Percentiles rank a stretch among this genome's conserved stretches.
Conservation (phyloP, 2,113 vertebrate species). For the Cnemophilus loriae region DNA sequence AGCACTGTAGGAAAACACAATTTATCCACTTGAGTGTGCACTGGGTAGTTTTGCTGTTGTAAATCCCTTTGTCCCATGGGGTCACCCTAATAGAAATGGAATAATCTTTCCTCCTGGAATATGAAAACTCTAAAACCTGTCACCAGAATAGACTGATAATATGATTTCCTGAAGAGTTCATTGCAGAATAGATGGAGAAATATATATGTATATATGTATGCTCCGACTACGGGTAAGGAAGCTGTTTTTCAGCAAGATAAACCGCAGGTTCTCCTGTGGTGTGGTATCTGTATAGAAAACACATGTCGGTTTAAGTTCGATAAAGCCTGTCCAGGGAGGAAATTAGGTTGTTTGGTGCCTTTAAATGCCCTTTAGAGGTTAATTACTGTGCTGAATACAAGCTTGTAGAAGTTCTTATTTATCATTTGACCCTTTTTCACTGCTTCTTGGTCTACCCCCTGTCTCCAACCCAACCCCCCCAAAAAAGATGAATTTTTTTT, state of each 20-base stretch:
- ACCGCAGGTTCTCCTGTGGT: neutral
- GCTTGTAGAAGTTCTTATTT: neutral
- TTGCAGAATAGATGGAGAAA: neutral
- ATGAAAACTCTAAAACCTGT: neutral
- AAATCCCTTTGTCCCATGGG: neutral
- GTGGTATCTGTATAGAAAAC: neutral
- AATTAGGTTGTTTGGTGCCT: neutral
- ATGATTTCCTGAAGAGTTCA: neutral
- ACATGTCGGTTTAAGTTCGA: neutral
- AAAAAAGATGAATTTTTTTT: neutral
- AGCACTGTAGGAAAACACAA: neutral
- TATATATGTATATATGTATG: rapidly evolving
- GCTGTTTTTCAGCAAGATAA: neutral
- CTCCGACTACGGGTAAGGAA: neutral
- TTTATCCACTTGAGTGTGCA: neutral
- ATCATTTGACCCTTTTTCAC: neutral
- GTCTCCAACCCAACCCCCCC: rapidly evolving
- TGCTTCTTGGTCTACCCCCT: rapidly evolving
- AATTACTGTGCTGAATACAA: neutral
- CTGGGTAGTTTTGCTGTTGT: neutral
- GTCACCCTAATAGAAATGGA: neutral
- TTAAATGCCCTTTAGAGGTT: neutral
- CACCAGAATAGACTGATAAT: neutral
- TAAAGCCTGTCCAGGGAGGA: neutral
- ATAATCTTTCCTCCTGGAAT: neutral